A percentile compares a stretch with the other conserved stretches of the same genome.
phyloP scores from a whole-genome alignment of 2,113 vertebrate genomes.

The Sitta europaea region DNA sequence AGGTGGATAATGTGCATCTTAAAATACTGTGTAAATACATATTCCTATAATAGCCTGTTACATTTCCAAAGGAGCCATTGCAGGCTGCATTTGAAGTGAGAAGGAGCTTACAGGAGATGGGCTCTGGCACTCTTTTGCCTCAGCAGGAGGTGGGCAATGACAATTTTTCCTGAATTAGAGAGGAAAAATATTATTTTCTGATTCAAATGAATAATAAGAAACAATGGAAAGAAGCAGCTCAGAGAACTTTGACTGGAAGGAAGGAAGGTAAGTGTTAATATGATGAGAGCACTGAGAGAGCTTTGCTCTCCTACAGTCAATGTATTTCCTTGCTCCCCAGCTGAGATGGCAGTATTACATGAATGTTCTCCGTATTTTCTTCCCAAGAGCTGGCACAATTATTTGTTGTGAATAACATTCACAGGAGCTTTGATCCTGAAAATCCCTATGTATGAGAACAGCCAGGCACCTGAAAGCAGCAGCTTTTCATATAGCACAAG shows the following conservation, averaged over 20 bases:
- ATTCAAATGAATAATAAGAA: conserved; percentile 57
- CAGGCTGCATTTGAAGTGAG: conserved; percentile 30
- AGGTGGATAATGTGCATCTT: conserved; percentile 62
- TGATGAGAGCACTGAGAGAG: not conserved
- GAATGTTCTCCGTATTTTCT: not conserved
- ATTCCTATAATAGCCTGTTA: conserved; percentile 59
- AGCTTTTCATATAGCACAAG: not conserved
- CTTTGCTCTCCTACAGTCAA: not conserved
- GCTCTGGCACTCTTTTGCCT: conserved; percentile 3
- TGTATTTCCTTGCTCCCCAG: conserved; percentile 7
- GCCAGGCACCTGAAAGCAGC: not conserved
- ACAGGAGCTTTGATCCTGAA: conserved; percentile 28
- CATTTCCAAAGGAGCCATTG: conserved; percentile 50
- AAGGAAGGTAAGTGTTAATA: conserved; percentile 7
- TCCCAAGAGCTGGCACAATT: conserved; percentile 36
- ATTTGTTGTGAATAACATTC: conserved; percentile 34
- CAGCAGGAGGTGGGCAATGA: conserved; percentile 55
- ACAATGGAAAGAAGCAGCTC: conserved; percentile 32
- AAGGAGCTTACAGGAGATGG: conserved; percentile 34
- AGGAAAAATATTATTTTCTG: conserved; percentile 44
- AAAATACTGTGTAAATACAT: conserved; percentile 71
- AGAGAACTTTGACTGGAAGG: conserved; percentile 9
- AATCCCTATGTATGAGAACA: not conserved
- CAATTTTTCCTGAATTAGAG: conserved; percentile 53
- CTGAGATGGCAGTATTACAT: conserved; percentile 25